Percentiles rank a stretch among this genome's conserved stretches.
Conservation (phyloP, 2,797 vertebrate species). For the Danio aesculapii region DNA sequence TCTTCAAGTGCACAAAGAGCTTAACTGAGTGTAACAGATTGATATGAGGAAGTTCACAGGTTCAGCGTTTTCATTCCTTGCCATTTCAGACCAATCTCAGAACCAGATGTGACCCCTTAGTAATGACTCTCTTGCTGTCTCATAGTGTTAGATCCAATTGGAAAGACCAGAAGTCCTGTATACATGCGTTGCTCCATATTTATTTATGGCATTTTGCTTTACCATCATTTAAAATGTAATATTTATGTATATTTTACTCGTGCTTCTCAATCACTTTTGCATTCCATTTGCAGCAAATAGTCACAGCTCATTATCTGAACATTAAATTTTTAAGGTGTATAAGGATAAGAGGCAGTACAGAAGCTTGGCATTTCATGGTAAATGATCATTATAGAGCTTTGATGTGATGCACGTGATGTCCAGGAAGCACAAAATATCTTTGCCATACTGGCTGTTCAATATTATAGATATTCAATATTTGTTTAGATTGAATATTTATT, state of each 20-base stretch:
- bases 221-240: background rate
- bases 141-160: conserved; percentile 30
- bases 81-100: conserved; percentile 56
- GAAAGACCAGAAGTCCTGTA: conserved; percentile 32
- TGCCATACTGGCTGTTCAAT: background rate
- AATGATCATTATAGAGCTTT: background rate
- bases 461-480: background rate
- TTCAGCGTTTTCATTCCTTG: conserved; percentile 61
- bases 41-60: conserved; percentile 59
- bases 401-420: conserved; percentile 6
- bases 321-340: background rate
- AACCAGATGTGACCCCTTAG: conserved; percentile 61
- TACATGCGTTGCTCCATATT: background rate
- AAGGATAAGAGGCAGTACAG: conserved; percentile 3
- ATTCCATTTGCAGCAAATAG: conserved; percentile 6
- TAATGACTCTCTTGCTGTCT: conserved; percentile 53
- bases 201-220: background rate
- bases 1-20: conserved; percentile 55
- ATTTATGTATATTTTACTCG: background rate
- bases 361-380: conserved; percentile 36
- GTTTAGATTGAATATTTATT: background rate
- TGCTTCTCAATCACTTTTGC: background rate
- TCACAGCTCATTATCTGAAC: background rate
- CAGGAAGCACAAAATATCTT: background rate
- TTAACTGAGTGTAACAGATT: conserved; percentile 62